Evolutionary conservation across 2,797 vertebrate species (phyloP), one percentile per base, ranked within the genome.

Genomic region (Podarcis lilfordi): DNA sequence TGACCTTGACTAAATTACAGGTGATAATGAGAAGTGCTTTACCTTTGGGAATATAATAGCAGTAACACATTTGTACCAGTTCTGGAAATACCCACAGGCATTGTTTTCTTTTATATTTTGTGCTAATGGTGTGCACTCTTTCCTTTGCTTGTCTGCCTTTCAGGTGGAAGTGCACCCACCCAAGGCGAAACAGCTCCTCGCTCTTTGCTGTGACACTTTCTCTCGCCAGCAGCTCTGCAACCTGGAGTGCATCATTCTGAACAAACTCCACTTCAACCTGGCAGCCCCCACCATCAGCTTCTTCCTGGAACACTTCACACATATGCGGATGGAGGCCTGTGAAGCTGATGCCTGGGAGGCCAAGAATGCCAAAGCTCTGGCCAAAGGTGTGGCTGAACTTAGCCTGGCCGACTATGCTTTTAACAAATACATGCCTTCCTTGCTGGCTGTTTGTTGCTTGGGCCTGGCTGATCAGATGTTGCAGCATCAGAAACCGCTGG

Each of bases 341-440:
- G 94, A 86, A 0, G 66, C 87, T 1, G 90, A 95, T 10, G 59
- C 79, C 4, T 9, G 19, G 0, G 93, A 96, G 83, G 95, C 90
- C 3, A 85, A 92, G 29, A 96, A 93, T n/a, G 96, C 97, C 10
- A 92, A 95, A 84, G 90, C 87, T 35, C 90, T 99, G 45, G 98
- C 98, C 0, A 96, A 72, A 19, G 97, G 96, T 25, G 90, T 99
- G 64, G 98, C 98, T 0, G 98, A 98, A 96, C 95, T 99, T 91
- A 99, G 98, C 92, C 93, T 99, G 79, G 98, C 99, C 0, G 99
- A 99, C 95, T 99, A 99, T 5, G 92, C 98, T 29, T 99, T 99
- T 94, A 97, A 96, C 93, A 96, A 95, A 35, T 99, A 98, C 88
- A 78, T 96, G 0, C 98, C 98, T 0, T 99, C 99, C 25, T 95